A percentile compares a stretch with the other conserved stretches of the same genome.
phyloP scores from a whole-genome alignment of 2,113 vertebrate genomes.

The Zeus faber region DNA sequence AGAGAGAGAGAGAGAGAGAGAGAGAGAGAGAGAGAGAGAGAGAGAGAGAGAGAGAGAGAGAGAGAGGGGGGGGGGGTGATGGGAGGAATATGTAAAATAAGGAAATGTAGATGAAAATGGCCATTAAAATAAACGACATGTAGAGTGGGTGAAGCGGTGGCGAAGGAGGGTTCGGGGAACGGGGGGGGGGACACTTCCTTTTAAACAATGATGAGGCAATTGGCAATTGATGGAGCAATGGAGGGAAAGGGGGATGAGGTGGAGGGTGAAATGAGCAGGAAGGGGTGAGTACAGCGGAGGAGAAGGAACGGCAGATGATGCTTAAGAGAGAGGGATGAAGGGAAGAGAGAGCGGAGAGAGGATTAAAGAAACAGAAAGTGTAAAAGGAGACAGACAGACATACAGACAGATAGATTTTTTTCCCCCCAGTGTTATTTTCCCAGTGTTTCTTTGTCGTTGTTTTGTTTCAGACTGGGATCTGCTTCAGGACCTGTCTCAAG shows the following conservation, averaged over 20 bases:
- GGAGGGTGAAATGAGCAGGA: background rate
- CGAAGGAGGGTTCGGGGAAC: no score
- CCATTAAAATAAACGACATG: no score
- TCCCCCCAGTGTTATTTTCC: no score
- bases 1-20: conserved; percentile 82
- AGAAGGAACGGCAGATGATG: background rate
- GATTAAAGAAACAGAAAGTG: no score
- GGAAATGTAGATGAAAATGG: no score
- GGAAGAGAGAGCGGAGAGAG: background rate
- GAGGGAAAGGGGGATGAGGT: background rate
- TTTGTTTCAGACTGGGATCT: conserved; percentile 79
- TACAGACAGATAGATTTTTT: no score
- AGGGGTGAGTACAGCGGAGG: background rate
- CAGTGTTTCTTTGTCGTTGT: conserved; percentile 7
- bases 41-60: conserved; percentile 1
- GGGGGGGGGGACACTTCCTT: no score
- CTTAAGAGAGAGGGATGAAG: background rate
- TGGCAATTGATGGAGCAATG: background rate
- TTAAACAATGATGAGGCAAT: background rate
- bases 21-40: background rate
- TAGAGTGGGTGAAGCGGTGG: no score
- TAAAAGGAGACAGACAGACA: no score
- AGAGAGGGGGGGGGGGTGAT: background rate
- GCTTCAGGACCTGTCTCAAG: conserved; percentile 79
- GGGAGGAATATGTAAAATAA: no score